Evolutionary conservation across 2,888 invertebrate genomes (phyloP), one percentile per base, ranked within the genome.

Genomic region (Rhagium mordax): DNA sequence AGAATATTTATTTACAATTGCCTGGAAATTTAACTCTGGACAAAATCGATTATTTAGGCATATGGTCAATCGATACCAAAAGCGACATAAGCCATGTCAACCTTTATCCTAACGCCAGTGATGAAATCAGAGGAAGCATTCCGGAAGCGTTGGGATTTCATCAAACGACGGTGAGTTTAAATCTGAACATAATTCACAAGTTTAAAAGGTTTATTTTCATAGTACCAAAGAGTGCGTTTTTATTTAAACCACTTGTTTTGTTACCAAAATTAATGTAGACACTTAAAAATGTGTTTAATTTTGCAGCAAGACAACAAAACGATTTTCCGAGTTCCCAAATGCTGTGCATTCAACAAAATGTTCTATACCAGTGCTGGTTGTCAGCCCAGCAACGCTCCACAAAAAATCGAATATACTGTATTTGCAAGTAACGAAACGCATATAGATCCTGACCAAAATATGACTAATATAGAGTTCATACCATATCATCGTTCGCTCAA

Each of bases 301-400:
- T 75, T 77, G 20, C 49, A 78, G 81, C 55, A 66, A 62, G 78
- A 80, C 66, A 74, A 73, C 21, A 77, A 73, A 21, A 51, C 47
- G 13, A 77, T 81, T 13, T 79, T 81, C 53, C 77, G 81, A 6
- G 73, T 84, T 5, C 82, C 81, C 18, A 84, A 84, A 76, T 85
- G 85, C 64, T 82, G 82, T 62, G 24, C 8, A 16, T 60, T 65
- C 7, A 47, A 62, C 48, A 10, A 61, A 61, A 21, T 61, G 18
- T 47, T 13, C n/a, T 0, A 5, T 15, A 6, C 3, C 0, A 7
- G 41, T 3, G 13, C 47, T 0, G 20, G 21, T 13, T 24, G 24
- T 8, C 15, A 48, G 6, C 21, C n/a, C 18, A 53, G 15, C n/a
- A 10, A 10, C 13, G n/a, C 33, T 16, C 41, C 41, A 0, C 8